These are phyloP conservation scores for Shinisaurus crocodilurus DNA, from an alignment of 2,113 vertebrate genomes.

Conservation along the genomic window DNA sequence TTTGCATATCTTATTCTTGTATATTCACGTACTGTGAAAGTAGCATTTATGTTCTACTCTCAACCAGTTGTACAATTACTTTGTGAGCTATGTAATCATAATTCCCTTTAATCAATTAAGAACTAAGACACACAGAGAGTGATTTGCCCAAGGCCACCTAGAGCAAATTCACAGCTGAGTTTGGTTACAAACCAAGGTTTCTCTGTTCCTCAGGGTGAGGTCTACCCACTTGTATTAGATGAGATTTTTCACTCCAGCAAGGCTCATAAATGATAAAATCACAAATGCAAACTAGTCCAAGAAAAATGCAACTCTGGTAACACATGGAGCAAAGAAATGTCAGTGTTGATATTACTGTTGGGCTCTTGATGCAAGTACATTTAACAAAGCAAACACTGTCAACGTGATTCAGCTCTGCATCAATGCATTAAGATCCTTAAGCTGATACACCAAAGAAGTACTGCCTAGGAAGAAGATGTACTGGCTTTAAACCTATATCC, in stretches of 20 bases:
- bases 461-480: background rate
- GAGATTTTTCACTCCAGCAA: background rate
- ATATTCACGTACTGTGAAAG: background rate
- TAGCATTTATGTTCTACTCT: background rate
- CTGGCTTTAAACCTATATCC: fast-evolving
- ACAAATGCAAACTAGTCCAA: background rate
- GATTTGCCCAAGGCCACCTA: background rate
- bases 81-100: background rate
- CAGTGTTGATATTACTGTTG: background rate
- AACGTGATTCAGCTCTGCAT: background rate
- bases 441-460: background rate
- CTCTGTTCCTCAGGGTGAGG: background rate
- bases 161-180: background rate
- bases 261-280: background rate
- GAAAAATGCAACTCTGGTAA: background rate
- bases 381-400: background rate
- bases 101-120: background rate
- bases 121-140: background rate
- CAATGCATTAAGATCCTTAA: background rate
- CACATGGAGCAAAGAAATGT: background rate
- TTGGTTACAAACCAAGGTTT: background rate
- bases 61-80: background rate
- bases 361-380: background rate
- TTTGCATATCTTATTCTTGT: background rate
- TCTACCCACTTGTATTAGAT: background rate